phyloP scores from a whole-genome alignment of 2,113 vertebrate genomes.

The Tragelaphus strepsiceros region DNA sequence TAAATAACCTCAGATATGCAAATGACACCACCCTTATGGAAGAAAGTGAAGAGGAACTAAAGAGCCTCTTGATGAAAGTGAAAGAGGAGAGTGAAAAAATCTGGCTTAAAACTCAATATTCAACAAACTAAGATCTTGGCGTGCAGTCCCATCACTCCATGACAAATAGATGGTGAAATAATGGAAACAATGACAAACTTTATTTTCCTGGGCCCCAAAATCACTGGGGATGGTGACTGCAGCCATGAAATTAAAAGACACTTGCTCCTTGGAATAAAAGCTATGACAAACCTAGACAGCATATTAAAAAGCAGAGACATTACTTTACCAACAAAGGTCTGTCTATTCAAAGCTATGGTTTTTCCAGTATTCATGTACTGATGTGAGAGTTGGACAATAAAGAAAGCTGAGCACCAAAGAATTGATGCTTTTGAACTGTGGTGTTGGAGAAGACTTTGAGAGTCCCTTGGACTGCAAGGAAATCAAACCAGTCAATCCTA shows the following conservation, averaged over 20 bases:
- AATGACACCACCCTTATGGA: not conserved
- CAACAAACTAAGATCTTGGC: not conserved
- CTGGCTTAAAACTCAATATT: not conserved
- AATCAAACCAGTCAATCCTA: not conserved
- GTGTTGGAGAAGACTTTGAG: not conserved
- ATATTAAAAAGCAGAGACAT: not conserved
- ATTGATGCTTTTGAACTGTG: not conserved
- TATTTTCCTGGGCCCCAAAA: not conserved
- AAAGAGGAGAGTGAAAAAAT: not conserved
- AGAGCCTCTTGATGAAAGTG: not conserved
- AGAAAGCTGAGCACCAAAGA: fast-evolving
- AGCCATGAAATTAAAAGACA: not conserved
- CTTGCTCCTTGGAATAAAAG: not conserved
- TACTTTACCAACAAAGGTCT: not conserved
- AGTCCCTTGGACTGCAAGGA: not conserved
- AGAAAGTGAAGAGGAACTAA: not conserved
- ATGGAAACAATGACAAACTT: not conserved
- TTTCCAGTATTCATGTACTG: not conserved
- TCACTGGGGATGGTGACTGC: not conserved
- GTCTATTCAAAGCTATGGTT: not conserved
- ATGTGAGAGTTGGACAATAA: not conserved
- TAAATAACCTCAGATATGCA: not conserved
- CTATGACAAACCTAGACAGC: not conserved
- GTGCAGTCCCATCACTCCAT: not conserved
- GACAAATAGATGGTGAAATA: not conserved